Base-by-base conservation (phyloP, 30 jellyfish, hydroid and myxozoan species). In the Pelagia noctiluca region DNA sequence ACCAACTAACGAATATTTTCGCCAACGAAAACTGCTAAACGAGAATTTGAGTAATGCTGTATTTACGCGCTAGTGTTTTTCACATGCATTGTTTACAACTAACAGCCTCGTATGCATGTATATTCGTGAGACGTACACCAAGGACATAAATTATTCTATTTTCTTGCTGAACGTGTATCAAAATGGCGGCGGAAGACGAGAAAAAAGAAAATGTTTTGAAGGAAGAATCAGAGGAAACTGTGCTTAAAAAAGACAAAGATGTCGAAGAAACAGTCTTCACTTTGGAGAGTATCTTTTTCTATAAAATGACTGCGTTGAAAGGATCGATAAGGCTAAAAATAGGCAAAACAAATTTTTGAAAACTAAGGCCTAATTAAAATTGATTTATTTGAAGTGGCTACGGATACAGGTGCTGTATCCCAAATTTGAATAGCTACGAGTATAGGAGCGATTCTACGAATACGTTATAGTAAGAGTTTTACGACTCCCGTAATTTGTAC, bases 211-310 rank as follows among this genome's bases (percentile, higher is more conserved):
- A 22, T 31, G 25, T 2, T 38, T 37, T n/a, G 1, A 32, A 75
- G 24, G 52, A 53, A 11, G 86, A 82, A 32, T 2, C 26, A 19
- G 92, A 70, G 35, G 75, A 32, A 38, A 36, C 28, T 19, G 66
- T 21, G 1, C 66, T 68, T 1, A 35, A 32, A 37, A 35, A 60
- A 35, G 66, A 25, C 11, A 83, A 82, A 19, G 82, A 79, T 30
- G 76, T 35, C 32, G 46, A 36, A 21, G 89, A 63, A 64, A 30
- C 80, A 22, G 71, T 82, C 0, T 82, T 82, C 86, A 82, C 92
- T 19, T 53, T 82, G 57, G 92, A 82, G 57, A 82, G 92, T 82
- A 82, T 82, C 92, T 61, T 74, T 49, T 79, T 28, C 54, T 1
- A 11, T 2, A 19, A 70, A 63, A 16, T 29, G 29, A 35, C 47